Percentiles rank a stretch among this genome's conserved stretches.
These are phyloP conservation scores for Ceyx margarethae DNA, from an alignment of 2,113 vertebrate genomes.

Conservation along the genomic window DNA sequence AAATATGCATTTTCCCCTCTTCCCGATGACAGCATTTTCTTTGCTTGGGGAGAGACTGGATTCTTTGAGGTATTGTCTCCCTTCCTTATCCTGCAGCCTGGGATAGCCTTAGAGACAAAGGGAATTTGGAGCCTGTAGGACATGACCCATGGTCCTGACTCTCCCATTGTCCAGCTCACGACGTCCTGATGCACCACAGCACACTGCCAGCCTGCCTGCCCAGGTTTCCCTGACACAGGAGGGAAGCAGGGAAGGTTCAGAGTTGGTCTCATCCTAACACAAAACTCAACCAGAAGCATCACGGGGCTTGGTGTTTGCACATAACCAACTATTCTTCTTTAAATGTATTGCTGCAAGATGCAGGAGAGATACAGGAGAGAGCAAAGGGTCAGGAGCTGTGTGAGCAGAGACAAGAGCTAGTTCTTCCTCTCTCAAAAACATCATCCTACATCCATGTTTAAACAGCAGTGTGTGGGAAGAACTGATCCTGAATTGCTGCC, in stretches of 20 bases:
- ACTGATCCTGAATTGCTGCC: neutral
- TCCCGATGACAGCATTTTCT: neutral
- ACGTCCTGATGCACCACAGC: neutral
- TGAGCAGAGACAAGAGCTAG: neutral
- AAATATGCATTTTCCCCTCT: neutral
- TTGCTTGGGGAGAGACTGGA: neutral
- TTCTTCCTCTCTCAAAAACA: neutral
- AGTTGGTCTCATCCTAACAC: neutral
- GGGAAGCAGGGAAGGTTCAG: neutral
- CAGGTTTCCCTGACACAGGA: neutral
- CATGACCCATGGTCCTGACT: neutral
- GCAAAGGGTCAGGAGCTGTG: neutral
- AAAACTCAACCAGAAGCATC: neutral
- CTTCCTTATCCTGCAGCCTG: neutral
- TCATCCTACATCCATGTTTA: neutral
- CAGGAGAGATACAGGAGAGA: neutral
- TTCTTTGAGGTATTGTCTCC: neutral
- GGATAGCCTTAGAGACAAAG: neutral
- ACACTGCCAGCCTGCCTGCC: neutral
- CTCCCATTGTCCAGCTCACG: neutral
- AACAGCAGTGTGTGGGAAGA: neutral
- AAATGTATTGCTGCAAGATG: neutral
- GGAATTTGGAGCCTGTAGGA: neutral
- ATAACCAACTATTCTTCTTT: neutral
- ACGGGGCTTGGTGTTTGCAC: neutral